Base-by-base conservation (phyloP, 2,888 invertebrate genomes). In the Phasia obesa region DNA sequence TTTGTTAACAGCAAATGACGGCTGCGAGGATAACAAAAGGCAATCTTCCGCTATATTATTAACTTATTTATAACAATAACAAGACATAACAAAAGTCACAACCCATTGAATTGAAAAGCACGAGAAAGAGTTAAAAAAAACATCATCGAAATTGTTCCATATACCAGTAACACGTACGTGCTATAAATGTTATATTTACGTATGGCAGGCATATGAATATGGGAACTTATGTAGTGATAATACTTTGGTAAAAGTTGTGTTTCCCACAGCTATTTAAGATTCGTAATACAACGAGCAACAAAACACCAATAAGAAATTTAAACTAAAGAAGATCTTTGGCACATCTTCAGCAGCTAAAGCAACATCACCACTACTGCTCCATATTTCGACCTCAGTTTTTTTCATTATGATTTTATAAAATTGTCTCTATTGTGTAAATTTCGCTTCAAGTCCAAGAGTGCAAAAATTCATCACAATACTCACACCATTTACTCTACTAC, bases 1-100 rank as follows among this genome's bases (percentile, higher is more conserved):
- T 15, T 49, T 75, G 55, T 70, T 75, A 31, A 49, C 59, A 60
- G 42, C 62, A 81, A 84, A 78, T 81, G 70, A 83, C 59, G 71
- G 71, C 59, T 67, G 73, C 62, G 51, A 77, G 76, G 73, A 84
- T 84, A 83, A 86, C 85, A 85, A 90, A 89, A 89, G 89, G 87
- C 88, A 86, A 87, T 88, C 89, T 90, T 90, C 91, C 91, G 91
- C 91, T 90, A 90, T 91, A 88, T 90, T 91, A 91, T 91, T 91
- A 91, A 91, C 91, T 91, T 90, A 91, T 91, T 91, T 90, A 90
- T 90, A 91, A 91, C 89, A 87, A 88, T 88, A 88, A 88, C 88
- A 87, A 88, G 87, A 87, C 75, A 73, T 77, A 84, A 74, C 76
- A 73, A 64, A 74, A 81, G 73, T 70, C 81, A 81, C 84, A 81